Conservation (phyloP, 2,797 vertebrate genomes). For the Rhincodon typus region DNA sequence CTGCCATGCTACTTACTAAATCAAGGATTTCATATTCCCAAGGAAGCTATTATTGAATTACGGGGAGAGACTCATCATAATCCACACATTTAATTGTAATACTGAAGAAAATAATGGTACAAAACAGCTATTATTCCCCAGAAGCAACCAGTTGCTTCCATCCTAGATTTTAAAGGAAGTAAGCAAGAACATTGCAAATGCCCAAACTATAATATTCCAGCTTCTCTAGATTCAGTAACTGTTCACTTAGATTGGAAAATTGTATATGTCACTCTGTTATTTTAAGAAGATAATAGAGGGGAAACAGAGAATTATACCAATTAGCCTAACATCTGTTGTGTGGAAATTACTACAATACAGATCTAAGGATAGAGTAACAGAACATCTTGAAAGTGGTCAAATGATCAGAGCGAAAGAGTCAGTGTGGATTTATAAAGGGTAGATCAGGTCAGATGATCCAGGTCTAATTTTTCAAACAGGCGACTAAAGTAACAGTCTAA, state of each 20-base stretch:
- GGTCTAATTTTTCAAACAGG: neutral
- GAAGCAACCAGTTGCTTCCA: neutral
- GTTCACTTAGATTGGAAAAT: neutral
- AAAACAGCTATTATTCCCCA: neutral
- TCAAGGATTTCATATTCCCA: neutral
- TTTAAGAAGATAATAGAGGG: neutral
- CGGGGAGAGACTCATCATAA: neutral
- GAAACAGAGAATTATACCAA: neutral
- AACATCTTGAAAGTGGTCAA: neutral
- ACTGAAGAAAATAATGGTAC: neutral
- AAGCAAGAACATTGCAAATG: neutral
- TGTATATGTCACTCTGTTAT: neutral
- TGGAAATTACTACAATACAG: neutral
- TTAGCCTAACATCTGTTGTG: neutral
- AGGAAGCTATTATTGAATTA: neutral
- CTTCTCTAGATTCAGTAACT: neutral
- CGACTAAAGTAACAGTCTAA: too few relatives aligned
- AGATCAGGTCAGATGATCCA: neutral
- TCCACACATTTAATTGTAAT: neutral
- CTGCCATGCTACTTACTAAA: too few relatives aligned
- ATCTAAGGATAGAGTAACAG: neutral
- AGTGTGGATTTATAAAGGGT: neutral
- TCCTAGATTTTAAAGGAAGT: too few relatives aligned
- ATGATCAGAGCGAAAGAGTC: neutral
- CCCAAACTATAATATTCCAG: neutral